Evolutionary conservation across 2,113 vertebrate genomes (phyloP).

Genomic region (Chaetops frenatus): DNA sequence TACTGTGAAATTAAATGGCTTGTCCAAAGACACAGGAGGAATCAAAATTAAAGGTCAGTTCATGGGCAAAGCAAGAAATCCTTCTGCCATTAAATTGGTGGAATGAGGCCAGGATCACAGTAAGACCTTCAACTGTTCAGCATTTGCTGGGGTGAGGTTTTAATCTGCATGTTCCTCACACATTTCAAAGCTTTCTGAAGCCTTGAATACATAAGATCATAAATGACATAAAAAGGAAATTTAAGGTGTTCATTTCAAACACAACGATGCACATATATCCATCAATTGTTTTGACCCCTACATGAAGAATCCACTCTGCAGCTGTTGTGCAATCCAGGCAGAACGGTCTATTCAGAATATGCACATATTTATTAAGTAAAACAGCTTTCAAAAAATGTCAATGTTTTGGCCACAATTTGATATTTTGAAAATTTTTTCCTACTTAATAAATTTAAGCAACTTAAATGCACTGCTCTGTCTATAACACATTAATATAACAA

Average conservation of each 20-base stretch:
- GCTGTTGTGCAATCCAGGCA: neutral
- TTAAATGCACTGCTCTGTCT: neutral
- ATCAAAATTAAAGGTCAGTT: neutral
- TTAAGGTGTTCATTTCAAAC: neutral
- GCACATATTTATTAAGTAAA: neutral
- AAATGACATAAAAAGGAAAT: neutral
- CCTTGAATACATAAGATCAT: neutral
- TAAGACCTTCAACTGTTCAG: neutral
- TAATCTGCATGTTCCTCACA: neutral
- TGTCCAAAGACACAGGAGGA: neutral
- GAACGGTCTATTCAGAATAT: neutral
- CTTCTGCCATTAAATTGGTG: neutral
- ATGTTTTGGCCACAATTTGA: neutral
- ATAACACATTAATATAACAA: neutral
- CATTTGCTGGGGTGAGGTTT: neutral
- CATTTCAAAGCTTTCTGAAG: neutral
- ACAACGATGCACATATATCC: neutral
- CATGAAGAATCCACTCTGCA: neutral
- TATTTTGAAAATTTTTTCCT: neutral
- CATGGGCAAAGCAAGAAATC: neutral
- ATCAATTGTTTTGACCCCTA: neutral
- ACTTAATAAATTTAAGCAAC: constrained; percentile 18
- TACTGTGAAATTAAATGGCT: neutral
- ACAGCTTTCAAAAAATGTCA: neutral
- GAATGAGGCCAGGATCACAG: neutral